phyloP scores from a whole-genome alignment of 1,140 invertebrate species.

The Calliopsis andreniformis region DNA sequence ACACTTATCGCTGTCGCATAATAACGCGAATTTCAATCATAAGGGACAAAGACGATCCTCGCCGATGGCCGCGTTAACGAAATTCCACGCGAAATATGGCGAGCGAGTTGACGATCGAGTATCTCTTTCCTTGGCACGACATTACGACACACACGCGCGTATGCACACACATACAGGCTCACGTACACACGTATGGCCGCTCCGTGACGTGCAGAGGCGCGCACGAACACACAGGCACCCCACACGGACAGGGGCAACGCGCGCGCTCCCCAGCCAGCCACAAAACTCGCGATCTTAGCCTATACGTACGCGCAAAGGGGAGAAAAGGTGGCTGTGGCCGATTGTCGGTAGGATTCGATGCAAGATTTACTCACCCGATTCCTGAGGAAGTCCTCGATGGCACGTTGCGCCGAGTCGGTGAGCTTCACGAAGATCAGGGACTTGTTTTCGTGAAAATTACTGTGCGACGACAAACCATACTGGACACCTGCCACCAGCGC shows the following conservation, averaged over 20 bases:
- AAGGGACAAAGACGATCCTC: too few species aligned
- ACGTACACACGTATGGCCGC: conserved; percentile 24
- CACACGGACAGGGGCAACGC: conserved; percentile 13
- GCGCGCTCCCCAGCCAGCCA: conserved; percentile 1
- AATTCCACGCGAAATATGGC: conserved; percentile 63
- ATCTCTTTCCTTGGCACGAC: conserved; percentile 62
- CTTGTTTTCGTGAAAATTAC: conserved; percentile 92
- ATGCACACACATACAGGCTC: conserved; percentile 23
- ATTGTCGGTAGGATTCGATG: neutral
- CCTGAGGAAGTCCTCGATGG: conserved; percentile 93
- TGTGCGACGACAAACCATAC: conserved; percentile 96
- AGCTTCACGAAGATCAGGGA: conserved; percentile 96
- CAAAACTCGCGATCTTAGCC: conserved; percentile 41
- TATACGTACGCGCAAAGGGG: conserved; percentile 6
- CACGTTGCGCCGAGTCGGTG: conserved; percentile 94
- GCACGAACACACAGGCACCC: conserved; percentile 3
- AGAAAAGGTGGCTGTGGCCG: neutral
- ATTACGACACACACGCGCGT: conserved; percentile 71
- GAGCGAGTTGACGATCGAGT: conserved; percentile 57
- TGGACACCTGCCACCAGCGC: conserved; percentile 95
- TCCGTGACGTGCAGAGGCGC: conserved; percentile 22
- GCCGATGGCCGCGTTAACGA: conserved; percentile 15
- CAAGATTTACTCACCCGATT: conserved; percentile 88
- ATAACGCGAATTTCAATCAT: neutral
- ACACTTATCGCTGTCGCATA: neutral